A percentile compares a stretch with the other conserved stretches of the same genome.
phyloP scores from a whole-genome alignment of 2,888 invertebrate genomes.

The Cheilosia variabilis region DNA sequence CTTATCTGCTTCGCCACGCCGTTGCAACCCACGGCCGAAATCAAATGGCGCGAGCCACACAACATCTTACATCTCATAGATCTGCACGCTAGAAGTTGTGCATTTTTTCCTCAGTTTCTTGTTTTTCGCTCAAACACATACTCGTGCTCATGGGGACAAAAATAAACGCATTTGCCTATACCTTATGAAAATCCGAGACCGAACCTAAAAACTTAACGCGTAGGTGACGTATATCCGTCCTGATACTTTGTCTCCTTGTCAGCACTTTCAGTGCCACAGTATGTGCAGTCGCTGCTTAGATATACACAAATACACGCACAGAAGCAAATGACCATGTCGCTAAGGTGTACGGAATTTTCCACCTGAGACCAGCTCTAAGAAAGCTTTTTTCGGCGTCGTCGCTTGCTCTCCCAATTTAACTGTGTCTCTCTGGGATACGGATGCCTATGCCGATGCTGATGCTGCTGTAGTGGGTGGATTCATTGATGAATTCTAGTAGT shows the following conservation, averaged over 20 bases:
- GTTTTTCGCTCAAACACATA: not conserved
- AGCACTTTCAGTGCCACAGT: constrained; percentile 46
- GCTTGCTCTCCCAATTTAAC: constrained; percentile 12
- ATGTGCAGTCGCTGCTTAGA: constrained; percentile 3
- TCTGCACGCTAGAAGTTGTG: constrained; percentile 53
- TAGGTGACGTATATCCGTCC: constrained; percentile 51
- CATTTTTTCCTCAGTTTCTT: not conserved
- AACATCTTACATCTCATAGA: constrained; percentile 38
- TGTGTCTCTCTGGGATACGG: constrained; percentile 33
- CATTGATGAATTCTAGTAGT: constrained; percentile 65
- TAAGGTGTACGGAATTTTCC: constrained; percentile 38
- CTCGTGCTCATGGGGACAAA: not conserved
- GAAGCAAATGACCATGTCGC: constrained; percentile 2
- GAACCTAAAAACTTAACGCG: constrained; percentile 18
- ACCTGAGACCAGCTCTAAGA: constrained; percentile 11
- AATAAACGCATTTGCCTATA: constrained; percentile 6
- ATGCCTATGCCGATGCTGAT: no score
- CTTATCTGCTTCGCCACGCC: constrained; percentile 66
- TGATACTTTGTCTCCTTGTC: constrained; percentile 54
- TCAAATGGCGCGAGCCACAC: constrained; percentile 61
- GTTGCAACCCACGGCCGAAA: constrained; percentile 61
- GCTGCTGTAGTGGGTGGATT: constrained; percentile 62
- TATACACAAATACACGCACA: constrained; percentile 7
- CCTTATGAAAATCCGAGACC: not conserved
- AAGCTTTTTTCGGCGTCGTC: not conserved